A percentile compares a stretch with the other conserved stretches of the same genome.
These are phyloP conservation scores for Urocyon cinereoargenteus DNA, from an alignment of 2,797 vertebrate genomes.

Conservation along the genomic window DNA sequence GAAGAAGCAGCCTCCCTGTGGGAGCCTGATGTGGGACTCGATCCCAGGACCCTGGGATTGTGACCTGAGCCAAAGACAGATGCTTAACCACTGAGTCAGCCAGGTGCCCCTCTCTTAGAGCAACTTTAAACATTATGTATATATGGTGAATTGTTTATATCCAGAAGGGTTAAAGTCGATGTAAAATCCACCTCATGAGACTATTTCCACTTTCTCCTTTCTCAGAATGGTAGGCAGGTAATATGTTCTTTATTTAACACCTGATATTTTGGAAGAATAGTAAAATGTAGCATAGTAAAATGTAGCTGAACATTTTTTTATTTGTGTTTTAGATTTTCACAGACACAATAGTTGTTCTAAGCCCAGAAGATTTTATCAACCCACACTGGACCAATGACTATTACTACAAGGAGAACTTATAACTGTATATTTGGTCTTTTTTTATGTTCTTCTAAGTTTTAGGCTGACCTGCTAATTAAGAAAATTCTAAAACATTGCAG, in stretches of 20 bases:
- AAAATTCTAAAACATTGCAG: constrained; percentile 6
- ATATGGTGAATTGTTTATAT: not conserved
- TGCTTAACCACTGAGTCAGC: not conserved
- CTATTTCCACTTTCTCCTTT: not conserved
- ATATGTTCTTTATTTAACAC: not conserved
- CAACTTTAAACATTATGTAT: not conserved
- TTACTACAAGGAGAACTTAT: not conserved
- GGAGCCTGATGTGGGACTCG: not conserved
- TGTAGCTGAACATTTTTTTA: not conserved
- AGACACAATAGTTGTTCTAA: not conserved
- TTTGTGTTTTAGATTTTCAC: not conserved
- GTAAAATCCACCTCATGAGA: not conserved
- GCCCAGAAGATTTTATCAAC: not conserved
- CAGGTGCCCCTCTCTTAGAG: not conserved
- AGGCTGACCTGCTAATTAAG: not conserved
- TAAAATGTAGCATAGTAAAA: not conserved
- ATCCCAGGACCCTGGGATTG: not conserved
- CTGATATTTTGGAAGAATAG: not conserved
- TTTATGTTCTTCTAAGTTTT: not conserved
- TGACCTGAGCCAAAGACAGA: not conserved
- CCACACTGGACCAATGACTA: not conserved
- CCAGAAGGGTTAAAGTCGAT: not conserved
- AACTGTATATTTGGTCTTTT: not conserved
- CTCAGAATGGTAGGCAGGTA: not conserved
- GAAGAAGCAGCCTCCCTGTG: not conserved